Evolutionary conservation across 1,140 invertebrate genomes (phyloP), one percentile per base, ranked within the genome.

Genomic region (Stegodyphus mimosarum): DNA sequence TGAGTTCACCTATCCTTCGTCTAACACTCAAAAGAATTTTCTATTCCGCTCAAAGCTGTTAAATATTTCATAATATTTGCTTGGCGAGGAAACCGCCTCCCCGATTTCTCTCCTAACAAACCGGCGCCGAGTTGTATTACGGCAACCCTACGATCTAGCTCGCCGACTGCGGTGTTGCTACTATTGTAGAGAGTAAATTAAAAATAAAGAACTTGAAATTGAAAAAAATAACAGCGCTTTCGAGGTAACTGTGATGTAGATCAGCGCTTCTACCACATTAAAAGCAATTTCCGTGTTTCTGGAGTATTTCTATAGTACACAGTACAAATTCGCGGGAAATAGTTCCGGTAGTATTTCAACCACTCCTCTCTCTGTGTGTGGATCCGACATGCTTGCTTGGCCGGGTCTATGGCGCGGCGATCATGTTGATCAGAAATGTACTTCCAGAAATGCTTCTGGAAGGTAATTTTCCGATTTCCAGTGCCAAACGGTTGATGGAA

Each of bases 91-190:
- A 60, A 15, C 64, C 7, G 17, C 64, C 10, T 7, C 15, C 64
- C 11, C 7, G 17, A 18, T 15, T 15, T 67, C 64, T 5, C 64
- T 13, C 64, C 15, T 7, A 9, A 81, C 7, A 17, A 33, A 33
- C 18, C n/a, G 0, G 7, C 71, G 80, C 79, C 79, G 72, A 73
- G 70, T 64, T 64, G 48, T 81, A 60, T 33, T 52, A 73, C 48
- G 53, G 71, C 63, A 83, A 83, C 80, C 80, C 80, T 74, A 81
- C 6, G 5, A 18, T 7, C 15, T 33, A 50, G 71, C 78, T 71
- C 80, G 49, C 72, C 52, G 80, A 83, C 70, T 83, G 80, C 80
- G 80, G 80, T 67, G 80, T 74, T 66, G 80, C 80, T 72, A 81
- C 78, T 60, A 72, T 72, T 63, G 53, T 72, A 17, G 60, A 71